Percentiles rank a stretch among this genome's conserved stretches.
These are phyloP conservation scores for Pachyuromys duprasi DNA, from an alignment of 2,797 vertebrate species.

Conservation along the genomic window DNA sequence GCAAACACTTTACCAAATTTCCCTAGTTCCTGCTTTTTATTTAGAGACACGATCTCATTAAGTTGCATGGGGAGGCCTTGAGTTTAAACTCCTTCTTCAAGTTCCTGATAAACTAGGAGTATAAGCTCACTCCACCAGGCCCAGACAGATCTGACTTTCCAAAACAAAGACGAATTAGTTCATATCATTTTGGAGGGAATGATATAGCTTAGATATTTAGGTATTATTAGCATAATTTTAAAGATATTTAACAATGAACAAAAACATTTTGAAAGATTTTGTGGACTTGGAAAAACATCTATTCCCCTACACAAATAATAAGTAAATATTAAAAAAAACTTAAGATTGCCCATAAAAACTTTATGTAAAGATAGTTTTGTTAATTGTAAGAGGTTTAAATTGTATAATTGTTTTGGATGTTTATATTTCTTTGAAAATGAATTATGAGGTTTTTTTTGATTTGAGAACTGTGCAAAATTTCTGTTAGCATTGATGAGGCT, in stretches of 20 bases:
- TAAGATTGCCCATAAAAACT: background rate
- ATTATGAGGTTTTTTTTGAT: background rate
- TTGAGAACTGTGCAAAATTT: background rate
- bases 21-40: background rate
- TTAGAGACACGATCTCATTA: background rate
- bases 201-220: background rate
- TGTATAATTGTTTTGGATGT: background rate
- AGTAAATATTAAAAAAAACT: background rate
- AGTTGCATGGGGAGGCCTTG: background rate
- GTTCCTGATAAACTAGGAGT: background rate
- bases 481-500: background rate
- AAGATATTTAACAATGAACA: conserved; percentile 20
- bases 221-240: background rate
- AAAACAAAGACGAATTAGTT: background rate
- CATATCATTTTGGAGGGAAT: background rate
- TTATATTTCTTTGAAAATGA: conserved; percentile 26
- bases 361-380: background rate
- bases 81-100: background rate
- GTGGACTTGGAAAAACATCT: background rate
- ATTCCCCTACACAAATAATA: background rate
- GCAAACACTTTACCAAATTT: background rate
- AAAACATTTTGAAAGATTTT: conserved; percentile 29
- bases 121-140: background rate
- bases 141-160: conserved; percentile 15
- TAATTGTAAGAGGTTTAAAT: background rate